Conservation (phyloP, 2,113 vertebrate genomes). For the Vireo altiloquus region DNA sequence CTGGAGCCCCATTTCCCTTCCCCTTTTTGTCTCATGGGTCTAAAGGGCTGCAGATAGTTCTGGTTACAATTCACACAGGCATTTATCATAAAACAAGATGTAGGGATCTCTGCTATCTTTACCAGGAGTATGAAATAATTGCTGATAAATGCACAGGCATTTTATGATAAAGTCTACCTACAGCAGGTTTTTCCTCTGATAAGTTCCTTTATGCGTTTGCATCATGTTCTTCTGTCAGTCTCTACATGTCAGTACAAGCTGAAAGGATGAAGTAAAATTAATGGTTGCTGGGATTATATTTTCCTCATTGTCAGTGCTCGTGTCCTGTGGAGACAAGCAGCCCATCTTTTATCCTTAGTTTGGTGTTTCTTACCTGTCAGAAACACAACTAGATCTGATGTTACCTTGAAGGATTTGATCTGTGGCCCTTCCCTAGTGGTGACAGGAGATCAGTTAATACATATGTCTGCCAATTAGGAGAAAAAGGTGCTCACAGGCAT, state of each 20-base stretch:
- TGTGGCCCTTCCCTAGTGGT: background rate
- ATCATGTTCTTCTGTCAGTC: background rate
- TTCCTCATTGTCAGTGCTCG: background rate
- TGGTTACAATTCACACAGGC: background rate
- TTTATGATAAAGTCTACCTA: background rate
- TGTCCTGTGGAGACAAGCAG: slow-evolving; percentile 9
- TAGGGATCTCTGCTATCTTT: background rate
- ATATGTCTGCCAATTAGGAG: background rate
- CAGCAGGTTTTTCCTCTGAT: background rate
- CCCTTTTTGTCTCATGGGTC: background rate
- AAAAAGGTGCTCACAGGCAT: background rate
- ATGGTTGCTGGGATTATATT: background rate
- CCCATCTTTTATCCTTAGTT: background rate
- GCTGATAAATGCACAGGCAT: background rate
- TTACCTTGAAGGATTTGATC: background rate
- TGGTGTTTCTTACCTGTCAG: slow-evolving; percentile 35
- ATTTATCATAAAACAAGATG: background rate
- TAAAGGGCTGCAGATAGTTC: background rate
- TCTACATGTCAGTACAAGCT: background rate
- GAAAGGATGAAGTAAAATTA: slow-evolving; percentile 15
- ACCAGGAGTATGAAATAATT: background rate
- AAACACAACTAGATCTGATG: background rate
- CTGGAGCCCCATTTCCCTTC: background rate
- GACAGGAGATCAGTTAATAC: background rate
- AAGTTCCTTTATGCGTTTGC: slow-evolving; percentile 6